Percentiles rank a stretch among this genome's conserved stretches.
phyloP scores from a whole-genome alignment of 1,140 invertebrate genomes.

The Mizuhopecten yessoensis region DNA sequence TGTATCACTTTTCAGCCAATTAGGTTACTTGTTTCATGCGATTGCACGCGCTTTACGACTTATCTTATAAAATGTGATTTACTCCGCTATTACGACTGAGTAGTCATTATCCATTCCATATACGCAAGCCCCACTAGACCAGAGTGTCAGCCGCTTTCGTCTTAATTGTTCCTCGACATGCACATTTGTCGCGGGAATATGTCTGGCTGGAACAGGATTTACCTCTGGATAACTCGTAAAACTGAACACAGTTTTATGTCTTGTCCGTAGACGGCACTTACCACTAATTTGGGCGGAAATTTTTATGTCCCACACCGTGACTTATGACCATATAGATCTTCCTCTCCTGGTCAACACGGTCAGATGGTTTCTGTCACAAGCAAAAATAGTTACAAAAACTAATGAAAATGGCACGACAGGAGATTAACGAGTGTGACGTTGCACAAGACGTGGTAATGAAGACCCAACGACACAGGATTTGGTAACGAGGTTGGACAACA shows the following conservation, averaged over 20 bases:
- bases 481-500: background rate
- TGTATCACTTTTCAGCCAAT: background rate
- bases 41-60: background rate
- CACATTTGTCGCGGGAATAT: background rate
- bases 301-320: background rate
- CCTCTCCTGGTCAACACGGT: background rate
- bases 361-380: constrained; percentile 30
- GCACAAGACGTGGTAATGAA: background rate
- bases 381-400: background rate
- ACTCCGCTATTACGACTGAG: background rate
- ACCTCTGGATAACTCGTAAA: background rate
- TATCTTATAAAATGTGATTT: background rate
- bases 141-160: background rate
- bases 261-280: background rate
- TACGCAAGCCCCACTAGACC: background rate
- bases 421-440: background rate
- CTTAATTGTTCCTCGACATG: background rate
- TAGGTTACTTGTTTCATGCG: background rate
- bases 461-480: background rate
- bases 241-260: constrained; percentile 6
- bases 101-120: too few relatives aligned
- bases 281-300: background rate
- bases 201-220: background rate
- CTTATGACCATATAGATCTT: background rate
- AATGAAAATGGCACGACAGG: background rate